A percentile compares a stretch with the other conserved stretches of the same genome.
phyloP scores from a whole-genome alignment of 1,140 invertebrate species.

The Zelostemma sp. region DNA sequence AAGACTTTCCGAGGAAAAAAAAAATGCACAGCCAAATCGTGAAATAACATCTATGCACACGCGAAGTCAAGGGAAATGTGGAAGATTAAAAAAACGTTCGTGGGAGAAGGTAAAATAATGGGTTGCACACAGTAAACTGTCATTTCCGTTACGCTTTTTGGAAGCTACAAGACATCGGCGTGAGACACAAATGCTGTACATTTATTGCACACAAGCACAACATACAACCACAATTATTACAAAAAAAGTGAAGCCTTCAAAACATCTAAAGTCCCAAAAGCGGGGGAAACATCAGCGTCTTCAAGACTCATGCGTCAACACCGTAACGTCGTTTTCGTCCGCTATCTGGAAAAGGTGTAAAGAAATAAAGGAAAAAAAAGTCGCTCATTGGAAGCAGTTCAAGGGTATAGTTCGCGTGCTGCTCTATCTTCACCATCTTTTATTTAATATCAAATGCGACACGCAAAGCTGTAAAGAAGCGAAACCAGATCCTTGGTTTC shows the following conservation, averaged over 20 bases:
- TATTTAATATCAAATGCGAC: constrained; percentile 39
- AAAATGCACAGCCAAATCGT: no score
- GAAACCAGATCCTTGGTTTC: constrained; percentile 11
- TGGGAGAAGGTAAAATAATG: not conserved
- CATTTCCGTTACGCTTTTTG: not conserved
- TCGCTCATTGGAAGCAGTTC: constrained; percentile 33
- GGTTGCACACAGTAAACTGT: not conserved
- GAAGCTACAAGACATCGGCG: not conserved
- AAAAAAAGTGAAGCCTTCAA: not conserved
- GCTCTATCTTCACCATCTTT: constrained; percentile 32
- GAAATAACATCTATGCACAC: no score
- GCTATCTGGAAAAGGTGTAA: constrained; percentile 1
- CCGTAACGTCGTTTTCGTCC: constrained; percentile 12
- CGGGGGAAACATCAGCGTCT: not conserved
- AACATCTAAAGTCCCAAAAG: not conserved
- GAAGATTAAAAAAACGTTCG: no score
- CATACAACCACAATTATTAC: not conserved
- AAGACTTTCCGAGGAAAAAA: not conserved
- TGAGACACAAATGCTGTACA: not conserved
- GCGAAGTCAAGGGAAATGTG: no score
- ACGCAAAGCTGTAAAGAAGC: constrained; percentile 47
- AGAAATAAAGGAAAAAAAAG: constrained; percentile 13
- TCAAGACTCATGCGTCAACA: constrained; percentile 18
- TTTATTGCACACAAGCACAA: not conserved
- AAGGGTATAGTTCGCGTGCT: constrained; percentile 39